These are phyloP conservation scores for Rhyzopertha dominica DNA, from an alignment of 1,140 invertebrate genomes.

Conservation along the genomic window DNA sequence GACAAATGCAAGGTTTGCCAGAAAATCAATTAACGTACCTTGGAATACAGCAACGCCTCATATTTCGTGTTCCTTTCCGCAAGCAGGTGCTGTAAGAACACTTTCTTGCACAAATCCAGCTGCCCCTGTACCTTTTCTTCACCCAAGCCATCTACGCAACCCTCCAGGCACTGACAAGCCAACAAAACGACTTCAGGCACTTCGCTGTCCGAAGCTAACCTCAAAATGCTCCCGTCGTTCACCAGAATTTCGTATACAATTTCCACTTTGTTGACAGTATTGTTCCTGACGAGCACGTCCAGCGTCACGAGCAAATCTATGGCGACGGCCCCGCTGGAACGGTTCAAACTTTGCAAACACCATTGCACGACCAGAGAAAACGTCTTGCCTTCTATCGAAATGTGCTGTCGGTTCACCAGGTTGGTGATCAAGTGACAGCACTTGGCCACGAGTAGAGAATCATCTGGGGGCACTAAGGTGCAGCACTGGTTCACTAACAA, in stretches of 20 bases:
- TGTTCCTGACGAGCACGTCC: constrained; percentile 12
- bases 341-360: constrained; percentile 42
- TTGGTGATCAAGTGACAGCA: constrained; percentile 45
- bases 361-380: constrained; percentile 42
- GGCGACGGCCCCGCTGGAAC: constrained; percentile 15
- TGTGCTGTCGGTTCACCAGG: constrained; percentile 40
- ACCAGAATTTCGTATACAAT: background rate
- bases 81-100: constrained; percentile 23
- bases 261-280: constrained; percentile 6
- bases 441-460: constrained; percentile 44
- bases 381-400: constrained; percentile 41
- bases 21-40: no score
- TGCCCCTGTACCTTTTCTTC: constrained; percentile 1
- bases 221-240: constrained; percentile 1
- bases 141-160: constrained; percentile 20
- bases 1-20: background rate
- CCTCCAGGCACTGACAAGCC: constrained; percentile 32
- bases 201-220: background rate
- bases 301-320: constrained; percentile 6
- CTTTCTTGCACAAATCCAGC: constrained; percentile 22
- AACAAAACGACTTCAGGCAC: constrained; percentile 18
- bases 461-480: constrained; percentile 38
- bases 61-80: constrained; percentile 11
- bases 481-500: constrained; percentile 48
- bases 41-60: constrained; percentile 19